Evolutionary conservation across 1,140 invertebrate genomes (phyloP), one percentile per base, ranked within the genome.

Genomic region (Ceratina japonica): DNA sequence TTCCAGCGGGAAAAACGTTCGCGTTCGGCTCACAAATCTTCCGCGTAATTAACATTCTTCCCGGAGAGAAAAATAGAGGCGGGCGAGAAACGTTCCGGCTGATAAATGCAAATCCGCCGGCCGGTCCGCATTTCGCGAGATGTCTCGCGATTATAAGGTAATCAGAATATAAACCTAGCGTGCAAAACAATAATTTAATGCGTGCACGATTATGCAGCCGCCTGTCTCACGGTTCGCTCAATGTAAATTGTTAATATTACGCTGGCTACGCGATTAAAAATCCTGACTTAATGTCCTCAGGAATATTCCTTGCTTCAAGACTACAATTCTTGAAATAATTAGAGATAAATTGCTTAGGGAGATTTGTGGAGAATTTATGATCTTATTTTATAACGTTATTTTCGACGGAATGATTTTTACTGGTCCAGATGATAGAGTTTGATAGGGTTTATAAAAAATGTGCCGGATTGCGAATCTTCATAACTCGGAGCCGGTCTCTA

Each of bases 401-500:
- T 31, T 31, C 4, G n/a, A n/a, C 7, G 2, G 37, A 44, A 44
- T 44, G 37, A 44, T 44, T 44, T 44, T 44, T 7, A 44, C 10
- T 44, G 37, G 10, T 44, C 10, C 37, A 10, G 10, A 0, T 44
- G 10, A 10, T 10, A 44, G 73, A 73, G 81, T 76, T 86, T 86
- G 84, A 84, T 81, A 59, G 77, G 83, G 80, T 85, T 87, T 79
- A 87, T 86, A 79, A 31, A 86, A 86, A 79, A 86, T 74, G 81
- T 54, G 75, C 63, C 69, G 79, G 81, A 82, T 86, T 74, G 75
- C 68, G 77, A 82, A 86, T 75, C 78, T 71, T 72, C 82, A 75
- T 86, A 83, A 80, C 83, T 80, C 79, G 74, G 66, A 73, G 66
- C 85, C 79, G 5, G 54, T 16, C n/a, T 56, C 54, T 56, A 16